Evolutionary conservation across 2,113 vertebrate species (phyloP), one percentile per base, ranked within the genome.

Genomic region (Telmatochromis sp.): DNA sequence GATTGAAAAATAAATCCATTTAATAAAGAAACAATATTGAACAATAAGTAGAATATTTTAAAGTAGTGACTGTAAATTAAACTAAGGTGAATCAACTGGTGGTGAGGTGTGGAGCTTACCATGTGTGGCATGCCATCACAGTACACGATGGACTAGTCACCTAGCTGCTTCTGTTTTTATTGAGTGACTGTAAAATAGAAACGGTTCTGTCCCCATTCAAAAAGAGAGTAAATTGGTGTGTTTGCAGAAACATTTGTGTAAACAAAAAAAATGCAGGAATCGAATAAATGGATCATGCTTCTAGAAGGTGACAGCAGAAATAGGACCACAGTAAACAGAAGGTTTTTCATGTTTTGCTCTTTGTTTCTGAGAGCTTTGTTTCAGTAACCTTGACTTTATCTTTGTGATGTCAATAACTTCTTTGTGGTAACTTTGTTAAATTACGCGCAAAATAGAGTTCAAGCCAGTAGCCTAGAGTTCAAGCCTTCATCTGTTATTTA

Each of bases 81-180:
- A 45, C 42, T 45, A 7, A 45, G 42, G 13, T 45, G 42, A 45
- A 45, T 45, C 1, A 45, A 45, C 42, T 45, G 42, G 42, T 45
- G 42, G 42, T 45, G 42, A 45, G 42, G 13, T 45, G 13, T 45
- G 42, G 13, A 45, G 42, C 42, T 45, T 45, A 45, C 13, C 3
- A 45, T 45, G 42, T 45, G 42, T 7, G 13, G 42, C 42, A 45
- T 45, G 42, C 42, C 42, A 45, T 45, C 42, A 45, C 13, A 45
- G 97, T 97, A 93, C 50, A 63, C 5, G 19, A 51, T 57, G 21
- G 42, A 71, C 9, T 63, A 21, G 37, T 84, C 45, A 73, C 31
- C 81, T 85, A 13, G 15, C 33, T 80, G 42, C 57, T 75, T 87
- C 13, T 84, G 80, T 87, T 87, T 91, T 71, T 79, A 83, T 71